A percentile compares a stretch with the other conserved stretches of the same genome.
phyloP scores from a whole-genome alignment of 2,113 vertebrate species.

The Pterocles orientalis region DNA sequence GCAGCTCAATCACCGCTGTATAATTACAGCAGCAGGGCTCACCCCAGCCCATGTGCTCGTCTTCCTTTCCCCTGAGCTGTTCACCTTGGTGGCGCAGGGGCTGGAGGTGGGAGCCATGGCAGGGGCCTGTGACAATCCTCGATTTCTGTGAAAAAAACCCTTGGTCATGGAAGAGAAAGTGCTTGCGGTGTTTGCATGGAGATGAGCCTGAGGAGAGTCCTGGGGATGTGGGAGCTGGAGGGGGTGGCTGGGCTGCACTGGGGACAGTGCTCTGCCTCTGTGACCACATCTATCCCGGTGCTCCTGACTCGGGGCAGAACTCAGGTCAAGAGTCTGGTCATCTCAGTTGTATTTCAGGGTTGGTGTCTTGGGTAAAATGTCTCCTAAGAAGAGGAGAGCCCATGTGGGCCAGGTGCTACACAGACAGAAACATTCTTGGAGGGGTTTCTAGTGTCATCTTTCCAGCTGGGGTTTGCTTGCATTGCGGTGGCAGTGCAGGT shows the following conservation, averaged over 20 bases:
- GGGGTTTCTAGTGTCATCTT: not conserved
- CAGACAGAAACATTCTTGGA: not conserved
- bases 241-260: not conserved
- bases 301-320: not conserved
- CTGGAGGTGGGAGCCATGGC: not conserved
- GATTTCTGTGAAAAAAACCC: not conserved
- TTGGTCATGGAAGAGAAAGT: not conserved
- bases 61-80: not conserved
- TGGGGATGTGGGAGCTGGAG: not conserved
- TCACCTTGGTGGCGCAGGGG: not conserved
- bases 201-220: not conserved
- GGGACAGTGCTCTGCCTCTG: not conserved
- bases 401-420: not conserved
- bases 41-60: not conserved
- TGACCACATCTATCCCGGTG: not conserved
- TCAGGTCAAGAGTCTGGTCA: not conserved
- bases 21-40: not conserved
- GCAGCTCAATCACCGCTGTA: not conserved
- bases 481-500: not conserved
- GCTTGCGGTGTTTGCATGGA: not conserved
- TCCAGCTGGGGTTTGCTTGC: not conserved
- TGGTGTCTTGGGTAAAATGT: not conserved
- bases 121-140: not conserved
- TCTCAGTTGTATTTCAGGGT: not conserved
- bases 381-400: not conserved